Evolutionary conservation across 2,797 vertebrate genomes (phyloP), one percentile per base, ranked within the genome.

Genomic region (Phataginus tricuspis): DNA sequence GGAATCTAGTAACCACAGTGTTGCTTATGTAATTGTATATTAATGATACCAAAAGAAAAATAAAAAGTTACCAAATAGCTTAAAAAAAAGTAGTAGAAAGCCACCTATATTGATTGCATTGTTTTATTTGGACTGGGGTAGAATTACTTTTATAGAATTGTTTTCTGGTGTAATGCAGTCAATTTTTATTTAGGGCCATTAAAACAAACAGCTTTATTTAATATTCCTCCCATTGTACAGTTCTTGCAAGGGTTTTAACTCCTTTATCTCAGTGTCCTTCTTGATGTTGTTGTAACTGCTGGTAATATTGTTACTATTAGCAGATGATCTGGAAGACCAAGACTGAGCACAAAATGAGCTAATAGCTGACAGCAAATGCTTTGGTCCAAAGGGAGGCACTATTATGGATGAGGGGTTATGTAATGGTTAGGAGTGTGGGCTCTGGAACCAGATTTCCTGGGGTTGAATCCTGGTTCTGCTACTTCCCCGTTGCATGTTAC

Each of bases 101-200:
- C 82, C 64, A 51, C 25, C 2, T 37, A 10, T 91, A 57, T 93
- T 89, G 91, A 84, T 89, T 91, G n/a, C 42, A 72, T 86, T 96
- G 78, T 91, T 96, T 94, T 94, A 92, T 39, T 39, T 39, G 39
- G 79, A 63, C n/a, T 31, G 10, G 39, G 51, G 6, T 94, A 87
- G 82, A 85, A 71, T 90, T 91, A 53, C 51, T 94, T 80, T 93
- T 82, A 59, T 18, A 78, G 75, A 86, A 93, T 87, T 94, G 63
- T 96, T 96, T 63, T 95, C 96, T 93, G 72, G 37, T 77, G 5
- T 96, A 84, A 89, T 96, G 29, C 71, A 94, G 0, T 95, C 49
- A 95, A 8, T 37, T 25, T 94, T 97, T 80, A 90, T 86, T 87
- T 80, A 97, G 39, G 51, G 39, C 27, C 68, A 90, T 96, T 96